A percentile compares a stretch with the other conserved stretches of the same genome.
Conservation (phyloP, 64 coral and sea anemone species). For the Catalaphyllia jardinei region DNA sequence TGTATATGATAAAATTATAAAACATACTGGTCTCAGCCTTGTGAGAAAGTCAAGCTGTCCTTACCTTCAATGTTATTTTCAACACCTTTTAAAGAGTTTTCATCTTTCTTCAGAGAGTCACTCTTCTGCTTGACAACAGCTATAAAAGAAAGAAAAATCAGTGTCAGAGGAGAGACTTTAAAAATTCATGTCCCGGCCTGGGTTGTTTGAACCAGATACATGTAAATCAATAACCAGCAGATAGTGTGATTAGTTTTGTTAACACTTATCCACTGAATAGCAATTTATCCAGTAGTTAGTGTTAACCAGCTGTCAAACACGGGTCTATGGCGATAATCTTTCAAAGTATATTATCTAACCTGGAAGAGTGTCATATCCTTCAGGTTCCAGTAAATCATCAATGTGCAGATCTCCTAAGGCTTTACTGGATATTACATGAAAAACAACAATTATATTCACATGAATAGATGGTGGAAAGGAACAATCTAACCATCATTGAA, state of each 20-base stretch:
- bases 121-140: constrained; percentile 20
- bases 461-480: too few species aligned
- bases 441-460: background rate
- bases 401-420: constrained; percentile 84
- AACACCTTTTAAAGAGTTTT: constrained; percentile 15
- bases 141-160: background rate
- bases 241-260: too few species aligned
- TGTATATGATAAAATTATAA: too few species aligned
- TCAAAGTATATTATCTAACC: background rate
- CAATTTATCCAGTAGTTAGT: too few species aligned
- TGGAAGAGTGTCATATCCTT: constrained; percentile 82
- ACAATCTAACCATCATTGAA: too few species aligned
- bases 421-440: constrained; percentile 58
- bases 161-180: background rate
- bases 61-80: constrained; percentile 37
- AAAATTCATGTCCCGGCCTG: too few species aligned
- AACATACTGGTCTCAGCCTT: too few species aligned
- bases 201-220: too few species aligned
- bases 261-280: too few species aligned
- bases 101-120: constrained; percentile 12
- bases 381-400: constrained; percentile 89
- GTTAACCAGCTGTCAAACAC: too few species aligned
- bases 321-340: too few species aligned
- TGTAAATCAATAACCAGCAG: too few species aligned
- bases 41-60: background rate